A percentile compares a stretch with the other conserved stretches of the same genome.
phyloP scores from a whole-genome alignment of 2,888 invertebrate species.

The Hirtodrosophila confusa region DNA sequence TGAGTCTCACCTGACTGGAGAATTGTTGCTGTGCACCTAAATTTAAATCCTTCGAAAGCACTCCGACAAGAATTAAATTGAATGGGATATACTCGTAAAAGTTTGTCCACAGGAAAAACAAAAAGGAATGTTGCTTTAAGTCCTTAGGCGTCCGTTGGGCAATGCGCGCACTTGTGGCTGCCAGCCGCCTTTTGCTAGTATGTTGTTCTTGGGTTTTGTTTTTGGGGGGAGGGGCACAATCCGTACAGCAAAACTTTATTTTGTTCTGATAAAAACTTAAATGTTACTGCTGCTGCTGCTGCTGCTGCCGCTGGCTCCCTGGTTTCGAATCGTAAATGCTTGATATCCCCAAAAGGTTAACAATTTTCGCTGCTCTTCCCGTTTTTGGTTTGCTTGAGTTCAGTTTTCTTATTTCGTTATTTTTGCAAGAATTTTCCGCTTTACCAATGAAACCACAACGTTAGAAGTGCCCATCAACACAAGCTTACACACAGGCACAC shows the following conservation, averaged over 20 bases:
- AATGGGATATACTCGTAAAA: constrained; percentile 50
- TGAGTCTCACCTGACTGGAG: constrained; percentile 55
- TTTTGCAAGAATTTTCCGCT: constrained; percentile 54
- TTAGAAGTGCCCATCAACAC: constrained; percentile 26
- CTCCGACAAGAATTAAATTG: constrained; percentile 54
- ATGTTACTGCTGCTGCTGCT: constrained; percentile 58
- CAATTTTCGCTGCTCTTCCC: constrained; percentile 60
- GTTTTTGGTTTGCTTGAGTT: constrained; percentile 42
- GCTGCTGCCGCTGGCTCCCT: constrained; percentile 31
- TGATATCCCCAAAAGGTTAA: constrained; percentile 76
- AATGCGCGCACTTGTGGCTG: constrained; percentile 52
- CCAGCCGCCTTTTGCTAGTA: constrained; percentile 27
- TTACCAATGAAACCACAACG: constrained; percentile 53
- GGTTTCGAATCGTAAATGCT: constrained; percentile 69
- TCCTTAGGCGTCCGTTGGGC: constrained; percentile 49
- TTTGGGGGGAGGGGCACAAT: constrained; percentile 35
- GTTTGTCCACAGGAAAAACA: constrained; percentile 30
- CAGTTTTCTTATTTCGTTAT: constrained; percentile 27
- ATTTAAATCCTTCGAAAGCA: constrained; percentile 61
- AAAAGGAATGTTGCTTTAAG: constrained; percentile 43
- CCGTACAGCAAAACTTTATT: constrained; percentile 67
- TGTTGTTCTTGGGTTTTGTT: constrained; percentile 36
- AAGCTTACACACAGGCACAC: constrained; percentile 4
- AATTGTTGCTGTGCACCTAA: constrained; percentile 35
- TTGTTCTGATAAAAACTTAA: constrained; percentile 72